phyloP scores from a whole-genome alignment of 2,888 invertebrate species.

The Oligia strigilis region DNA sequence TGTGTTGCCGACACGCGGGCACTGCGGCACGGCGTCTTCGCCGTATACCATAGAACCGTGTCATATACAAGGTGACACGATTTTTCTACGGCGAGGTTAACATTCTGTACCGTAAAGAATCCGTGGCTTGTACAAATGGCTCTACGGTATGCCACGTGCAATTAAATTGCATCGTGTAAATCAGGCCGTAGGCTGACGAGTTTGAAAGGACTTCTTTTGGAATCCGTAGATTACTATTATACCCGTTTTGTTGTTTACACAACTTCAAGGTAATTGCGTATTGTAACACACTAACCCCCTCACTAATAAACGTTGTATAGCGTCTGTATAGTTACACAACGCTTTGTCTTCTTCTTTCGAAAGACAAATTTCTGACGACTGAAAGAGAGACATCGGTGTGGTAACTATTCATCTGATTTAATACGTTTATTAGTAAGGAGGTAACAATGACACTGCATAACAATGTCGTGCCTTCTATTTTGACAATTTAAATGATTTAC shows the following conservation, averaged over 20 bases:
- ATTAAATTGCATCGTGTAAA: background rate
- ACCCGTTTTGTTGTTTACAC: background rate
- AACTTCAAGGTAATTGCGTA: background rate
- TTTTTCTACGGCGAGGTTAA: background rate
- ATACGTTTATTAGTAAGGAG: no score
- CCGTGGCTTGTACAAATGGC: background rate
- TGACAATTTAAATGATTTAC: background rate
- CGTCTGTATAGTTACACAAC: no score
- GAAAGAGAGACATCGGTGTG: no score
- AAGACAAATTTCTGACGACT: no score
- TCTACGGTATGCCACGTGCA: background rate
- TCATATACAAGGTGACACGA: background rate
- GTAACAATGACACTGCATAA: background rate
- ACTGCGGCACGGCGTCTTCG: background rate
- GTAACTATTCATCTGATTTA: no score
- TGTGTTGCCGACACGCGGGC: background rate
- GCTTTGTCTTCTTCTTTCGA: no score
- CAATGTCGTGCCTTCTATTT: background rate
- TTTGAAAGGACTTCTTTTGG: slow-evolving; percentile 6
- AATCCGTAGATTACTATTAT: background rate
- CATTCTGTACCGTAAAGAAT: background rate
- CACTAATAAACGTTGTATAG: no score
- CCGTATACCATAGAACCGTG: background rate
- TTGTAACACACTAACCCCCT: background rate
- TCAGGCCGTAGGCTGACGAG: slow-evolving; percentile 44